Conservation (phyloP, 2,888 invertebrate species). For the Nipponacmea schrenckii region DNA sequence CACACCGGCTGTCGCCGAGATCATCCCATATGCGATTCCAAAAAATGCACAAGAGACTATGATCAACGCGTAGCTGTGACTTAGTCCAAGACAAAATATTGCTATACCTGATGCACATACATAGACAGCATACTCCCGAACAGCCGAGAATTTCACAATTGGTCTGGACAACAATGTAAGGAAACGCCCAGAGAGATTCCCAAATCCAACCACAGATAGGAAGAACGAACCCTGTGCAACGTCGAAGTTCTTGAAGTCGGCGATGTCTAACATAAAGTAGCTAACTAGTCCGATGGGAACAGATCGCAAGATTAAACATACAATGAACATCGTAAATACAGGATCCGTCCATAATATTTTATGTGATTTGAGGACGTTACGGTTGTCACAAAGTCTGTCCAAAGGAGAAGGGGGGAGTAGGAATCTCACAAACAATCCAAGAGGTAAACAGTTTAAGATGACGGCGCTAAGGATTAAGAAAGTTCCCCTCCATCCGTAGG, state of each 20-base stretch:
- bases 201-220: neutral
- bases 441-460: neutral
- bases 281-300: neutral
- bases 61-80: neutral
- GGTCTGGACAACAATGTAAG: neutral
- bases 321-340: neutral
- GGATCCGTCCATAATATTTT: neutral
- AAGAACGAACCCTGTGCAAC: neutral
- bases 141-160: neutral
- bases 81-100: neutral
- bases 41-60: neutral
- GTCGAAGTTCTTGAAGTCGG: neutral
- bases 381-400: neutral
- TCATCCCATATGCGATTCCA: neutral
- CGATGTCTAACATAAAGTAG: neutral
- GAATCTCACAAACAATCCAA: neutral
- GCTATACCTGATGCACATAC: neutral
- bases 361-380: neutral
- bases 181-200: neutral
- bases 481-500: neutral
- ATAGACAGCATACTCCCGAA: neutral
- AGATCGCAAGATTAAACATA: neutral
- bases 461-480: neutral
- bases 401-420: neutral
- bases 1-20: neutral